These are phyloP conservation scores for Sebastes melanostomus DNA, from an alignment of 2,797 vertebrate species.

Conservation along the genomic window DNA sequence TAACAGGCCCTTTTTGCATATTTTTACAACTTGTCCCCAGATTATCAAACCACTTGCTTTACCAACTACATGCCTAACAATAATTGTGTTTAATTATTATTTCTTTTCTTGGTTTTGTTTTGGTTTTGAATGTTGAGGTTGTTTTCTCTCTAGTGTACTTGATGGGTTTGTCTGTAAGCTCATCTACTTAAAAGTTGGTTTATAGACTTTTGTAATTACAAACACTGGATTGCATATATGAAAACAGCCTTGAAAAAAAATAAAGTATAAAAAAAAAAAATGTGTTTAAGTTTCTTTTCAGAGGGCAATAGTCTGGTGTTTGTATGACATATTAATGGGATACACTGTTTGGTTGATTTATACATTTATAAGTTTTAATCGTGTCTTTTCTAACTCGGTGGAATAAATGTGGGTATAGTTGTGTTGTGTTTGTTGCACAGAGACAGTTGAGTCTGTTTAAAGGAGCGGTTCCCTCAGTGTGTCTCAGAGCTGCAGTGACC, in stretches of 20 bases:
- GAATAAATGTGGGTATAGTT: neutral
- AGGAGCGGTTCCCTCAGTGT: neutral
- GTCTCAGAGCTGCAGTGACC: neutral
- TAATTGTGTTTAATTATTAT: too few species aligned
- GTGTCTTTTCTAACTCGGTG: neutral
- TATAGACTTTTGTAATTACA: too few species aligned
- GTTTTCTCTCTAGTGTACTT: too few species aligned
- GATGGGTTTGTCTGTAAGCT: too few species aligned
- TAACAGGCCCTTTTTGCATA: neutral
- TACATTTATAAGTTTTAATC: neutral
- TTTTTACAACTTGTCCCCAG: neutral
- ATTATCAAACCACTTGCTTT: neutral
- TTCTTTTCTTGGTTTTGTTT: too few species aligned
- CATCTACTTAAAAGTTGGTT: too few species aligned
- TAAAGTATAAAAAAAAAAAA: too few species aligned
- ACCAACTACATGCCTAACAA: fast-evolving
- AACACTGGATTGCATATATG: too few species aligned
- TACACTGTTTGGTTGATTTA: neutral
- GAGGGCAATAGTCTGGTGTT: neutral
- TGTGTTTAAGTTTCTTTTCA: neutral
- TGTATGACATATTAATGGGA: neutral
- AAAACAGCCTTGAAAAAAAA: too few species aligned
- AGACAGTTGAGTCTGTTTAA: neutral
- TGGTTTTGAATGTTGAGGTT: too few species aligned
- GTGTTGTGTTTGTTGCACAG: neutral